Conservation (phyloP, 2,113 vertebrate species). For the Dipodomys spectabilis region DNA sequence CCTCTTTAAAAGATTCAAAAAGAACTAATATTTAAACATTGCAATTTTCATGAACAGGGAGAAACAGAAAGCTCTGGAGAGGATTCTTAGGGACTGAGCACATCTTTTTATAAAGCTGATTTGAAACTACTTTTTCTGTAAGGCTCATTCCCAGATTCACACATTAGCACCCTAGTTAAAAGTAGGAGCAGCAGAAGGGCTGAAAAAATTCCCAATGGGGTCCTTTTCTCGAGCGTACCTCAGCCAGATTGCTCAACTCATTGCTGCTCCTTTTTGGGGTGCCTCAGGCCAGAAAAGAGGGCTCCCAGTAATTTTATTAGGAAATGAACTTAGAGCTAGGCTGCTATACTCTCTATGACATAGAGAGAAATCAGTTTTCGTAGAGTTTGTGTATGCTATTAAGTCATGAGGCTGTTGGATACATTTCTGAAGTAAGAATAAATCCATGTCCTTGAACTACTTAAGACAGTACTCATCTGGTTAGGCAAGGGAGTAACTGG, state of each 20-base stretch:
- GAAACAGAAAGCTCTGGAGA: background rate
- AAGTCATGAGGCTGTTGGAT: background rate
- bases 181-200: background rate
- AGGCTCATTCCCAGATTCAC: background rate
- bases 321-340: background rate
- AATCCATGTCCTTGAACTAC: background rate
- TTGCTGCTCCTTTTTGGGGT: too few species aligned
- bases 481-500: background rate
- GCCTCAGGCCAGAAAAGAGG: background rate
- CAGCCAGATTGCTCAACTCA: background rate
- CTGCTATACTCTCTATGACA: background rate
- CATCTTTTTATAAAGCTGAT: background rate
- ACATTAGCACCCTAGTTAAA: background rate
- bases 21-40: too few species aligned
- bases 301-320: background rate
- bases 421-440: background rate
- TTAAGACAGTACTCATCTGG: background rate
- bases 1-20: too few species aligned
- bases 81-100: background rate
- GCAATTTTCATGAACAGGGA: slow-evolving; percentile 17
- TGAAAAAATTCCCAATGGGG: fast-evolving
- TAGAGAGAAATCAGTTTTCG: background rate
- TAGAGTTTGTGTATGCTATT: background rate
- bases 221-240: background rate
- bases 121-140: background rate